Conservation (phyloP, 1,140 invertebrate species). For the Araneus ventricosus region DNA sequence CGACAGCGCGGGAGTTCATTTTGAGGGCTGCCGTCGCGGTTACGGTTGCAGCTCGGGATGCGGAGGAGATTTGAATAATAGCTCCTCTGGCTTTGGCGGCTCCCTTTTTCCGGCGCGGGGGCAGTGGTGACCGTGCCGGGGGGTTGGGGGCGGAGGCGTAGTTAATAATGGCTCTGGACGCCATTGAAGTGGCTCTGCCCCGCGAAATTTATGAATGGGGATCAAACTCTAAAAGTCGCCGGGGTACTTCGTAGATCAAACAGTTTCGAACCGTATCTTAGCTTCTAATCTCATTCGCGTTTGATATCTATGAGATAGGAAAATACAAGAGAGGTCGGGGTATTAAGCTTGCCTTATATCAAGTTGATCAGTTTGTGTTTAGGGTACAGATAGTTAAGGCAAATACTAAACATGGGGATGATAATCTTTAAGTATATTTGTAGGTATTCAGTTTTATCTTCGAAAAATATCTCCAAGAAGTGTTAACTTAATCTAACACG, state of each 20-base stretch:
- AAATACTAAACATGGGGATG: not conserved
- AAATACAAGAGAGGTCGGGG: too few species aligned
- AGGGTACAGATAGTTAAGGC: not conserved
- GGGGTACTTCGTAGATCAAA: constrained; percentile 25
- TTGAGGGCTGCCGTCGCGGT: not conserved
- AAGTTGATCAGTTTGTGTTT: too few species aligned
- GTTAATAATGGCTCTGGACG: constrained; percentile 60
- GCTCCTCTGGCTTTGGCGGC: constrained; percentile 3
- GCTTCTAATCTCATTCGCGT: not conserved
- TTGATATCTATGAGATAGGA: too few species aligned
- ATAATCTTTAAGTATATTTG: too few species aligned
- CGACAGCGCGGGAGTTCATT: constrained; percentile 42
- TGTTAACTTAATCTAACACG: too few species aligned
- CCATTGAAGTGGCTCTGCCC: constrained; percentile 27
- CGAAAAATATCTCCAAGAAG: too few species aligned
- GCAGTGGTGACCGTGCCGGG: constrained; percentile 18
- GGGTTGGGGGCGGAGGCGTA: constrained; percentile 35
- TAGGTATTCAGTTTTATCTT: too few species aligned
- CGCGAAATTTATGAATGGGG: constrained; percentile 36
- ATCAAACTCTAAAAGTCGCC: not conserved
- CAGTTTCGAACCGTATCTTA: not conserved
- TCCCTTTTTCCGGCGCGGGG: constrained; percentile 47
- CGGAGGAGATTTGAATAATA: constrained; percentile 65
- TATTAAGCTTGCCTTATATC: too few species aligned
- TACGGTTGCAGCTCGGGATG: not conserved